phyloP scores from a whole-genome alignment of 1,140 invertebrate species.

The Drosophila parvula region DNA sequence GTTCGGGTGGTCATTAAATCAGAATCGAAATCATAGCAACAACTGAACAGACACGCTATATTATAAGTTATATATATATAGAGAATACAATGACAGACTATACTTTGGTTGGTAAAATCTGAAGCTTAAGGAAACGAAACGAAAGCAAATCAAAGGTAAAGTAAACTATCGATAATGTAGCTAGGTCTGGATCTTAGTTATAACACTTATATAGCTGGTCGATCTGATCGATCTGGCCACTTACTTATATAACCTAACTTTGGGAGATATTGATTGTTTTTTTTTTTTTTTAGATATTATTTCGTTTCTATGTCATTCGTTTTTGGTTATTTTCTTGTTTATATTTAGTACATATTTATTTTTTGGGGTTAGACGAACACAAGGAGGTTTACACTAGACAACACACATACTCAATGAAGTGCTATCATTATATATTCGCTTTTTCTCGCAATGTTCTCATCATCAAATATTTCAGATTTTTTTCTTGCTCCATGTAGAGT shows the following conservation, averaged over 20 bases:
- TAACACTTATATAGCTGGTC: slow-evolving; percentile 24
- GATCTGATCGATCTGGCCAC: slow-evolving; percentile 35
- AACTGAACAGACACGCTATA: slow-evolving; percentile 72
- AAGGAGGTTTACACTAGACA: slow-evolving; percentile 89
- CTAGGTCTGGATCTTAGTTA: slow-evolving; percentile 45
- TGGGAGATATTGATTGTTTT: not conserved
- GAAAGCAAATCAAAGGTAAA: slow-evolving; percentile 71
- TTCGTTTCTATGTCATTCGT: slow-evolving; percentile 57
- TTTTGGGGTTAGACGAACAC: slow-evolving; percentile 88
- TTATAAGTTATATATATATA: slow-evolving; percentile 35
- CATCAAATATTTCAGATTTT: slow-evolving; percentile 35
- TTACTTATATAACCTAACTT: slow-evolving; percentile 36
- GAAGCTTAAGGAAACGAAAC: slow-evolving; percentile 55
- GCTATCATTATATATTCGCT: slow-evolving; percentile 83
- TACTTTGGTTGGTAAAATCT: slow-evolving; percentile 22
- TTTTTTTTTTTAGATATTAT: slow-evolving; percentile 42
- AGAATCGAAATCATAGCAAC: slow-evolving; percentile 63
- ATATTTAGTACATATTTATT: slow-evolving; percentile 48
- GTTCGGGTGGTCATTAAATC: slow-evolving; percentile 10
- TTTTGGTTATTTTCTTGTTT: slow-evolving; percentile 44
- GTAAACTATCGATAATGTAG: slow-evolving; percentile 48
- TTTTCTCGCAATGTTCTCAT: slow-evolving; percentile 35
- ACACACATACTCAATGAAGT: slow-evolving; percentile 87
- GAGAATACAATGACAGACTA: slow-evolving; percentile 30
- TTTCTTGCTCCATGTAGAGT: slow-evolving; percentile 54